phyloP scores from a whole-genome alignment of 2,888 invertebrate genomes.

The Ectemnius cavifrons region DNA sequence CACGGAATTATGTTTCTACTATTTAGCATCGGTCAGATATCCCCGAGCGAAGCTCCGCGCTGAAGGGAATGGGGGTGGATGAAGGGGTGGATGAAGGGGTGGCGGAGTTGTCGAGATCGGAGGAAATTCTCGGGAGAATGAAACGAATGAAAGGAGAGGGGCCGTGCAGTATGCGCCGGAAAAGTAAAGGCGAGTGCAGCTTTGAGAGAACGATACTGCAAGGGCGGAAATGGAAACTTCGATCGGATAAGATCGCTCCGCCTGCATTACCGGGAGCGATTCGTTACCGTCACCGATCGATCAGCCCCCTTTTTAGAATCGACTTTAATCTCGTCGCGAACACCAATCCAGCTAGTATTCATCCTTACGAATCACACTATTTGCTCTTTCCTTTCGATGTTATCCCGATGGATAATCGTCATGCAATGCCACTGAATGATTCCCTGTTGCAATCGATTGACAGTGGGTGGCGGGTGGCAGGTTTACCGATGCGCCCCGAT shows the following conservation, averaged over 20 bases:
- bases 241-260: slow-evolving; percentile 60
- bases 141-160: slow-evolving; percentile 10
- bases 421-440: neutral
- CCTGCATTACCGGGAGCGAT: slow-evolving; percentile 56
- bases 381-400: neutral
- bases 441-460: neutral
- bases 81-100: neutral
- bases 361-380: neutral
- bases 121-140: slow-evolving; percentile 10
- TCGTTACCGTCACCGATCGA: slow-evolving; percentile 66
- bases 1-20: slow-evolving; percentile 71
- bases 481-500: slow-evolving; percentile 3
- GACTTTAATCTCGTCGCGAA: slow-evolving; percentile 40
- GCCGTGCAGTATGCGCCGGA: neutral
- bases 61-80: slow-evolving; percentile 12
- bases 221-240: slow-evolving; percentile 61
- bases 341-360: slow-evolving; percentile 28
- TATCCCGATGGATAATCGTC: neutral
- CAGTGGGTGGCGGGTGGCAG: neutral
- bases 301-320: slow-evolving; percentile 56
- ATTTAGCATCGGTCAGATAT: slow-evolving; percentile 70
- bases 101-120: no score
- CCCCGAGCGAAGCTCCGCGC: slow-evolving; percentile 25
- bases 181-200: slow-evolving; percentile 27
- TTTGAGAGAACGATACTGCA: slow-evolving; percentile 33